Base-by-base conservation (phyloP, 1,140 invertebrate genomes). In the Saxidomus purpurata region DNA sequence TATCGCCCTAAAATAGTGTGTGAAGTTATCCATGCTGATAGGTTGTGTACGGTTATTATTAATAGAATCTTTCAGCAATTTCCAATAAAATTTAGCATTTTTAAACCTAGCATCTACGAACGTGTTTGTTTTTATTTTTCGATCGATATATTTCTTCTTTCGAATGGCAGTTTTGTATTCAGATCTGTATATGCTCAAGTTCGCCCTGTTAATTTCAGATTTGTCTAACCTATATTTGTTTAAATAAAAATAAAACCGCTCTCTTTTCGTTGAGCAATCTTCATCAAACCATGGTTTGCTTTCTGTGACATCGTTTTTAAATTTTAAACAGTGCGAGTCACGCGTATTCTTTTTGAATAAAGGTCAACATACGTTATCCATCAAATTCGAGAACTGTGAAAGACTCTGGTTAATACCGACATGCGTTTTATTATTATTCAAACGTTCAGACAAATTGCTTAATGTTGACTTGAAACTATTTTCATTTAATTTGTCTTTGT, bases 281-380 rank as follows among this genome's bases (percentile, higher is more conserved):
- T 36, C 36, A 81, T 81, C 79, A 81, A 49, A 81, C 79, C 79
- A 81, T 40, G 47, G 9, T 81, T 55, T 61, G n/a, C n/a, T n/a
- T n/a, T n/a, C n/a, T n/a, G n/a, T n/a, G n/a, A n/a, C n/a, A 81
- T 47, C 13, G 9, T 2, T 9, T 2, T 34, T 28, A 15, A 31
- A 8, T 19, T 81, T 61, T 31, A 6, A 36, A 34, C 15, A 9
- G 3, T 6, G 43, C 17, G 8, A 31, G 31, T 38, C 34, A 38
- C 9, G n/a, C 3, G n/a, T 17, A 34, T 31, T 9, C 25, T 74
- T 74, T 34, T 31, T n/a, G 34, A 74, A 74, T 31, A 74, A 74
- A 38, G 69, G 69, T 17, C 6, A 9, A 36, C 69, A 74, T 9
- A 74, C 31, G 38, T 31, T 74, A 34, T 36, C 19, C 15, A 40